Evolutionary conservation across 2,888 invertebrate species (phyloP), one percentile per base, ranked within the genome.

Genomic region (Mythimna pallens): DNA sequence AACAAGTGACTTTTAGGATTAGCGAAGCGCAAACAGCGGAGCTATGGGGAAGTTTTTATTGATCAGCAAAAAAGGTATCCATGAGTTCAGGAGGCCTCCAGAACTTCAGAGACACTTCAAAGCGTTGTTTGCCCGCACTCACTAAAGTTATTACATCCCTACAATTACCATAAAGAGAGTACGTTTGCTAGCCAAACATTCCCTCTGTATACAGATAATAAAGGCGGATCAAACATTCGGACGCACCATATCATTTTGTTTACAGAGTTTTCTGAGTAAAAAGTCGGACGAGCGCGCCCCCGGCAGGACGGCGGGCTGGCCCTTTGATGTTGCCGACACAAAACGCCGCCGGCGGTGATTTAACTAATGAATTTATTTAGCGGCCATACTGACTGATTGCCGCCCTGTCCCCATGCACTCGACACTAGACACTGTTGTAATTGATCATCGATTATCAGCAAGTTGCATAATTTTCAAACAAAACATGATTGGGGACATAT

Each of bases 361-460:
- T 96, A 94, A 96, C 96, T 96, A 96, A 96, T 96, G 96, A 96
- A 96, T 96, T 96, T 96, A 96, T 96, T 96, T 96, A 96, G 95
- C 95, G 94, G 95, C 93, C 92, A 90, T 91, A 91, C 92, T 91
- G 92, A 92, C 92, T 89, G 90, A 91, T 90, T 89, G 90, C 91
- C 88, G 87, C 87, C 86, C 86, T 88, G 88, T 88, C 91, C 85
- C 81, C 84, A 63, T 79, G 78, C 67, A 72, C 82, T 81, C 79
- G 78, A 83, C 78, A 80, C 82, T 86, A 86, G 83, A 80, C 76
- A 80, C 73, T 70, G 62, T 79, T 76, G 74, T 71, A 78, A 83
- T 68, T 76, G 66, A 75, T 71, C 73, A 64, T 63, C 61, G 64
- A 74, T 73, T 73, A 62, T 20, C 67, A 70, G 65, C 34, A 57